Percentiles rank a stretch among this genome's conserved stretches.
Conservation (phyloP, 2,797 vertebrate genomes). For the Oryzias dopingdopingensis region DNA sequence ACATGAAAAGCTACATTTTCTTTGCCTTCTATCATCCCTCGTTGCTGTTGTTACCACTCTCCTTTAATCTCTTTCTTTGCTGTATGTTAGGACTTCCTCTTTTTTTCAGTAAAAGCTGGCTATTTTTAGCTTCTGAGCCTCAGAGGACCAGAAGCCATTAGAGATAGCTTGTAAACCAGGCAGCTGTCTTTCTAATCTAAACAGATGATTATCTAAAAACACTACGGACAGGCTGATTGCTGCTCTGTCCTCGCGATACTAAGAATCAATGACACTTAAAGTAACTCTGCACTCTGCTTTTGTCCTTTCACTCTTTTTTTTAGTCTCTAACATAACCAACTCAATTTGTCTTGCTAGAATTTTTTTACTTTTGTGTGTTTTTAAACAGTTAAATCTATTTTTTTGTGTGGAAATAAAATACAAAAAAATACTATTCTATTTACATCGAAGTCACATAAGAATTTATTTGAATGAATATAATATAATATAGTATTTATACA, state of each 20-base stretch:
- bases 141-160: constrained; percentile 25
- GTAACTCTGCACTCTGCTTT: constrained; percentile 12
- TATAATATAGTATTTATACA: too few relatives aligned
- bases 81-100: constrained; percentile 34
- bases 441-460: too few relatives aligned
- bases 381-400: neutral
- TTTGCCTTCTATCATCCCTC: neutral
- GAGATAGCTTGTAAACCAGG: constrained; percentile 37
- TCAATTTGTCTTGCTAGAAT: neutral
- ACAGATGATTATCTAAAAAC: constrained; percentile 46
- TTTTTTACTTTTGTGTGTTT: neutral
- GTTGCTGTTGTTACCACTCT: constrained; percentile 11
- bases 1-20: constrained; percentile 7
- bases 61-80: constrained; percentile 37
- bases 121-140: constrained; percentile 59
- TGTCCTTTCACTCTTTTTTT: neutral
- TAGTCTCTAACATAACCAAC: neutral
- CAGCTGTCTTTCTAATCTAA: constrained; percentile 50
- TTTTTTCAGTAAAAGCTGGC: constrained; percentile 40
- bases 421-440: too few relatives aligned
- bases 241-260: constrained; percentile 26
- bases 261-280: constrained; percentile 21
- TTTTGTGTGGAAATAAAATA: neutral
- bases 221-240: constrained; percentile 20
- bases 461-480: too few relatives aligned